Evolutionary conservation across 2,888 invertebrate genomes (phyloP).

Genomic region (Galerucella nymphaeae): DNA sequence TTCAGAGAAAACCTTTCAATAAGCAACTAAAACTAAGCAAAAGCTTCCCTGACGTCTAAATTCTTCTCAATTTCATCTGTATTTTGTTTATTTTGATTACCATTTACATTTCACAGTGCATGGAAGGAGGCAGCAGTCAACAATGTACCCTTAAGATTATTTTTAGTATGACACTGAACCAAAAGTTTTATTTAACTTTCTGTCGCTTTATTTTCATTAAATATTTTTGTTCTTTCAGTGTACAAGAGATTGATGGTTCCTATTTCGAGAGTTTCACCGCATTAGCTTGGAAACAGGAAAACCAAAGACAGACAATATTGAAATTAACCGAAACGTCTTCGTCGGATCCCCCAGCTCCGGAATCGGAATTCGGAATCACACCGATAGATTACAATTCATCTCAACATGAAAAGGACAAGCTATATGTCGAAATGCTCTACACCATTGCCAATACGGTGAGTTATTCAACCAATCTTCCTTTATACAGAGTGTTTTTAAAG

Average conservation of each 20-base stretch:
- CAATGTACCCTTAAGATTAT: no score
- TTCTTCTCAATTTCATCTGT: no score
- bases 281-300: slow-evolving; percentile 91
- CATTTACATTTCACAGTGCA: no score
- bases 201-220: neutral
- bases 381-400: slow-evolving; percentile 62
- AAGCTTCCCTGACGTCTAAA: no score
- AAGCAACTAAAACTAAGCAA: no score
- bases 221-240: slow-evolving; percentile 68
- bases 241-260: slow-evolving; percentile 93
- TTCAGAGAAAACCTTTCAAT: no score
- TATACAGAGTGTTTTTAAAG: no score
- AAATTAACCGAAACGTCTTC: slow-evolving; percentile 73
- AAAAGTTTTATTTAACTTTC: no score
- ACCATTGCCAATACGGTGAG: slow-evolving; percentile 95
- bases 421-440: slow-evolving; percentile 92
- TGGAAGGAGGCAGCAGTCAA: no score
- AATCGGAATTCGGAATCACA: slow-evolving; percentile 59
- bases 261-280: slow-evolving; percentile 96
- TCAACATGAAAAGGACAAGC: slow-evolving; percentile 72
- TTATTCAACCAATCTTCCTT: neutral
- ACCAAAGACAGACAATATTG: slow-evolving; percentile 82
- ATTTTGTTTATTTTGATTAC: no score
- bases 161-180: no score
- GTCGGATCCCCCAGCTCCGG: slow-evolving; percentile 72